A percentile compares a stretch with the other conserved stretches of the same genome.
These are phyloP conservation scores for Plutella xylostella DNA, from an alignment of 2,888 invertebrate genomes.

Conservation along the genomic window DNA sequence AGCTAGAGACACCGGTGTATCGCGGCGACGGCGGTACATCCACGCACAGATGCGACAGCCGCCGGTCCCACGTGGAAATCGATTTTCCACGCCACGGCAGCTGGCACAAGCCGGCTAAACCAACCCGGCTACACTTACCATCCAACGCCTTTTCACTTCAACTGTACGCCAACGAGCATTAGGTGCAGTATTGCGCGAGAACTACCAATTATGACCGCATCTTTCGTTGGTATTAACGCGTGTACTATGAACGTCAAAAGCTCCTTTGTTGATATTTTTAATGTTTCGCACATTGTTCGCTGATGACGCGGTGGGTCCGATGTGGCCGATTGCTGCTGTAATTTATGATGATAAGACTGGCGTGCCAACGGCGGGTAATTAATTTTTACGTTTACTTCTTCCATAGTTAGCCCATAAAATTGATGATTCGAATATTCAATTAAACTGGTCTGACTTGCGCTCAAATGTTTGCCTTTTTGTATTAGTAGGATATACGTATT, in stretches of 20 bases:
- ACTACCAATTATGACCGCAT: background rate
- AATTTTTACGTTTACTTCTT: constrained; percentile 49
- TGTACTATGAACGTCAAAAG: constrained; percentile 67
- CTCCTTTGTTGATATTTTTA: constrained; percentile 69
- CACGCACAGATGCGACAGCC: constrained; percentile 65
- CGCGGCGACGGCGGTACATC: constrained; percentile 35
- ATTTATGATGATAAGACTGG: constrained; percentile 67
- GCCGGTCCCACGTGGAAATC: constrained; percentile 66
- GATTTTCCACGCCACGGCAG: constrained; percentile 68
- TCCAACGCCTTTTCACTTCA: constrained; percentile 23
- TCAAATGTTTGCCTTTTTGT: too few species aligned
- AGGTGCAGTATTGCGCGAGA: constrained; percentile 22
- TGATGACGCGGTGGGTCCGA: constrained; percentile 49
- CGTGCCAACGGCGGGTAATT: constrained; percentile 61
- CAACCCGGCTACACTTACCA: constrained; percentile 8
- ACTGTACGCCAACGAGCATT: constrained; percentile 22
- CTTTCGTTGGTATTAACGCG: constrained; percentile 31
- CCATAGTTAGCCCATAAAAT: constrained; percentile 5
- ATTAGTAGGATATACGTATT: too few species aligned
- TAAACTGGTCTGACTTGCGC: constrained; percentile 1
- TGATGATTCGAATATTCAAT: constrained; percentile 3
- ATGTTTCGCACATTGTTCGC: constrained; percentile 67
- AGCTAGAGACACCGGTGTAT: too few species aligned
- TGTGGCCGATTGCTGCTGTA: constrained; percentile 63
- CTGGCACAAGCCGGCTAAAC: constrained; percentile 54